Evolutionary conservation across 2,113 vertebrate species (phyloP).

Genomic region (Elachura formosa): DNA sequence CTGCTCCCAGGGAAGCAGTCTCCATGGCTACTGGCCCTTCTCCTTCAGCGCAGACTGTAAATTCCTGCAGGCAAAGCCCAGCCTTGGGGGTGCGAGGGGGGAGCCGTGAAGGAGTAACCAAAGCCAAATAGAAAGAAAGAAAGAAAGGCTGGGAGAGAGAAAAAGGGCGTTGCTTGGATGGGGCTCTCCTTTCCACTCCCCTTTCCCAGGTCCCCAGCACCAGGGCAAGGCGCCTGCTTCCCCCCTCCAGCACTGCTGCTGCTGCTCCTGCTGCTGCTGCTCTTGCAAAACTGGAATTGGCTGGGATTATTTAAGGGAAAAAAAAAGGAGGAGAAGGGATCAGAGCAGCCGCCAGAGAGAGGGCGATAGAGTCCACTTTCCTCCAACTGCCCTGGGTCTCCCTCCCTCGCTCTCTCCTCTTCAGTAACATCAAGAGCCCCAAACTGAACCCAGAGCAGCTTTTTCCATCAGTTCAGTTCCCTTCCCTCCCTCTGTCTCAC

Average conservation of each 20-base stretch:
- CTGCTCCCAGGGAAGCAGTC: conserved; percentile 84
- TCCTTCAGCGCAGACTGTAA: conserved; percentile 82
- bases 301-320: conserved; percentile 46
- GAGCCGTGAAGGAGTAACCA: conserved; percentile 68
- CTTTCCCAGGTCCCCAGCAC: conserved; percentile 79
- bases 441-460: conserved; percentile 45
- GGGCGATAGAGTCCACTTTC: conserved; percentile 67
- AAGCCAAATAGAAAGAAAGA: conserved; percentile 68
- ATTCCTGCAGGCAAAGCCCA: conserved; percentile 80
- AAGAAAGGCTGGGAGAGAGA: conserved; percentile 64
- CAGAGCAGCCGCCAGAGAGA: conserved; percentile 60
- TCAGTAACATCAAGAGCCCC: conserved; percentile 54
- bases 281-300: conserved; percentile 66
- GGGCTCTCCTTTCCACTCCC: conserved; percentile 83
- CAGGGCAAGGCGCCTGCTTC: conserved; percentile 70
- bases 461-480: conserved; percentile 41
- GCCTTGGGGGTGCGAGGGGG: conserved; percentile 72
- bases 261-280: conserved; percentile 55
- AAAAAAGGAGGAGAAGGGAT: conserved; percentile 31
- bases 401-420: conserved; percentile 38
- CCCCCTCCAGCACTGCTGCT: conserved; percentile 57
- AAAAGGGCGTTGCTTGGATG: conserved; percentile 79
- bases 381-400: conserved; percentile 60
- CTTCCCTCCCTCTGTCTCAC: conserved; percentile 46
- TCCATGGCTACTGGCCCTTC: conserved; percentile 79